A percentile compares a stretch with the other conserved stretches of the same genome.
phyloP scores from a whole-genome alignment of 1,140 invertebrate genomes.

The Drosophila repleta region DNA sequence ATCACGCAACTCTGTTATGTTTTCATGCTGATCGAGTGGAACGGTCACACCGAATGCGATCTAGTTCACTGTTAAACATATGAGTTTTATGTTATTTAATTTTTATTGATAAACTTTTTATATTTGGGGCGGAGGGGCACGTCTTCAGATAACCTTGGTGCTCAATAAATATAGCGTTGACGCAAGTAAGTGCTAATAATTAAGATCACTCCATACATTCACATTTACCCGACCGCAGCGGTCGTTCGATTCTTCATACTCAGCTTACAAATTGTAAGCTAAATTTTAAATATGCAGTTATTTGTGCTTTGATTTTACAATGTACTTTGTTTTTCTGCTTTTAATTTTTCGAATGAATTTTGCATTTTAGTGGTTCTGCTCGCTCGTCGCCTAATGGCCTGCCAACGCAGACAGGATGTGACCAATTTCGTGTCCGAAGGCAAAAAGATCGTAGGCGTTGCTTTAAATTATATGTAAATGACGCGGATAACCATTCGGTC shows the following conservation, averaged over 20 bases:
- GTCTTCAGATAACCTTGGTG: conserved; percentile 63
- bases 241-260: neutral
- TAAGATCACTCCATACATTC: conserved; percentile 23
- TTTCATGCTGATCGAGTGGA: neutral
- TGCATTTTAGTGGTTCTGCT: conserved; percentile 51
- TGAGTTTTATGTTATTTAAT: conserved; percentile 63
- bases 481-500: neutral
- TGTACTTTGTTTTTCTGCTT: no score
- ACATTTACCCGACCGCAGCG: conserved; percentile 60
- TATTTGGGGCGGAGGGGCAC: conserved; percentile 35
- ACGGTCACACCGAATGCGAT: conserved; percentile 25
- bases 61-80: conserved; percentile 28
- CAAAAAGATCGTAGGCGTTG: conserved; percentile 85
- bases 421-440: conserved; percentile 82
- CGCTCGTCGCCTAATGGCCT: conserved; percentile 44
- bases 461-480: conserved; percentile 85
- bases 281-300: conserved; percentile 5
- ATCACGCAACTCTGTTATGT: neutral
- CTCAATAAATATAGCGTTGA: conserved; percentile 55
- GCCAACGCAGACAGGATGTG: conserved; percentile 37
- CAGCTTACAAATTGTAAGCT: conserved; percentile 6
- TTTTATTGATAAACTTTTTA: conserved; percentile 59
- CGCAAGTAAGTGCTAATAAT: conserved; percentile 56
- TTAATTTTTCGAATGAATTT: no score
- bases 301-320: neutral